Percentiles rank a stretch among this genome's conserved stretches.
Conservation (phyloP, 2,113 vertebrate species). For the Suncus etruscus region DNA sequence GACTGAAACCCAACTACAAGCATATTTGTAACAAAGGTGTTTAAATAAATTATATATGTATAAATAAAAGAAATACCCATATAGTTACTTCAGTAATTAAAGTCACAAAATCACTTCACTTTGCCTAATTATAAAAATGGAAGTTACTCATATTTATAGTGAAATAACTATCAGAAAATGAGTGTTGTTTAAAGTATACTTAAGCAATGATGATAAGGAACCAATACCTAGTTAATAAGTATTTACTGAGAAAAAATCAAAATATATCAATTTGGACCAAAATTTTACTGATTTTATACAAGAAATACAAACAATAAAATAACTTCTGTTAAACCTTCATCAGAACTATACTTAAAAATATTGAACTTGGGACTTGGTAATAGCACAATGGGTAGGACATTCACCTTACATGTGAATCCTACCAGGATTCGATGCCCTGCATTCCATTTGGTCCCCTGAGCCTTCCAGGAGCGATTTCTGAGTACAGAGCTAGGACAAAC, state of each 20-base stretch:
- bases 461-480: no score
- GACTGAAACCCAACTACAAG: no score
- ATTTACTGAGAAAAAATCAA: slow-evolving; percentile 4
- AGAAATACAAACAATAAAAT: slow-evolving; percentile 17
- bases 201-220: neutral
- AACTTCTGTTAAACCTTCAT: neutral
- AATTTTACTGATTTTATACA: neutral
- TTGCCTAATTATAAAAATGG: neutral
- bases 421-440: no score
- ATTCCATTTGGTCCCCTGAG: no score
- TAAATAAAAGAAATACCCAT: no score
- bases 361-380: no score
- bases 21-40: no score
- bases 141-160: slow-evolving; percentile 25
- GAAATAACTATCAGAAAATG: slow-evolving; percentile 3
- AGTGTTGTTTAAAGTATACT: neutral
- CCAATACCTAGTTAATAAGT: neutral
- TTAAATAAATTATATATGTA: no score
- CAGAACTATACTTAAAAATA: neutral
- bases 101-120: slow-evolving; percentile 64
- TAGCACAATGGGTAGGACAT: no score
- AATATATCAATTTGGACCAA: neutral
- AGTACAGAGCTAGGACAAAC: no score
- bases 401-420: no score
- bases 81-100: slow-evolving; percentile 73